Conservation (phyloP, 2,888 invertebrate species). For the Diachrysia chrysitis region DNA sequence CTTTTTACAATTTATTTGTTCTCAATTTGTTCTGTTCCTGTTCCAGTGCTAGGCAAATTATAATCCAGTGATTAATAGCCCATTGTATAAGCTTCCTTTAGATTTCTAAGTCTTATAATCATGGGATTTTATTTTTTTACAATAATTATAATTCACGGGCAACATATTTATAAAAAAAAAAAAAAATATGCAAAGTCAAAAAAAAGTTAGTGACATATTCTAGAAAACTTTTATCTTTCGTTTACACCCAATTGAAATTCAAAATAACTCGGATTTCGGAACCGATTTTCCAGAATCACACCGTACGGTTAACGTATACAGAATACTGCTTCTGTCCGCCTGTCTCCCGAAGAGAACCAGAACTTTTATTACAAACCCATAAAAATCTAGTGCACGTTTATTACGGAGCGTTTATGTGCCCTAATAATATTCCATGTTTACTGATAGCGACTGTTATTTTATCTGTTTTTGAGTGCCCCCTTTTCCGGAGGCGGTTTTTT, state of each 20-base stretch:
- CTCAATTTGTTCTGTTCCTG: no score
- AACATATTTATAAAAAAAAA: no score
- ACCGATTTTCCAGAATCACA: not conserved
- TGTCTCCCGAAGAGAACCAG: slow-evolving; percentile 57
- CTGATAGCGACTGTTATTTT: slow-evolving; percentile 76
- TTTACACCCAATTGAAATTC: no score
- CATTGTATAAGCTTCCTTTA: no score
- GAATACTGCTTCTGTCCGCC: slow-evolving; percentile 57
- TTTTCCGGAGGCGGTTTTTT: slow-evolving; percentile 56
- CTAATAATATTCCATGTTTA: slow-evolving; percentile 81
- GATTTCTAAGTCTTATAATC: not conserved
- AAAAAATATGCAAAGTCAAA: no score
- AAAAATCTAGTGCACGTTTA: slow-evolving; percentile 78
- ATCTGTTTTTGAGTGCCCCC: slow-evolving; percentile 68
- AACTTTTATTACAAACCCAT: slow-evolving; percentile 74
- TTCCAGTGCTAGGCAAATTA: no score
- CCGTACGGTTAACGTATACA: slow-evolving; percentile 27
- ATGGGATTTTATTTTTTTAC: no score
- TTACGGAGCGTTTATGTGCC: slow-evolving; percentile 71
- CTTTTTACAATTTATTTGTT: no score
- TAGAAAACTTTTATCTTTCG: no score
- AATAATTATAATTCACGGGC: no score
- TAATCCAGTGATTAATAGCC: no score
- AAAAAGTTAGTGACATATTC: no score
- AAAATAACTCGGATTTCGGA: not conserved